These are phyloP conservation scores for Acanthurus leucopareius DNA, from an alignment of 2,797 vertebrate species.

Conservation along the genomic window DNA sequence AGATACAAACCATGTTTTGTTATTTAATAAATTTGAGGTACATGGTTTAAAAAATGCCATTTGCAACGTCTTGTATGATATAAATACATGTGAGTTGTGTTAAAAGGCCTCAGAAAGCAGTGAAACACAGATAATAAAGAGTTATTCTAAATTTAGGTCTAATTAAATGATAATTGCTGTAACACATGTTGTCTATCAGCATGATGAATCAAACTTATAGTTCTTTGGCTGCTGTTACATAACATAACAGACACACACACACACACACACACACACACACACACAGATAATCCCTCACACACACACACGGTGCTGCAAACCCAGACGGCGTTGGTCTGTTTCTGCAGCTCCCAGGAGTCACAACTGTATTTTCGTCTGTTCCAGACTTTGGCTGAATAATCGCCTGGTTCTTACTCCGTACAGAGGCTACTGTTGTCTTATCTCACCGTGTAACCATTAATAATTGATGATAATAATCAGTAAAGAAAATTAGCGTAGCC, in stretches of 20 bases:
- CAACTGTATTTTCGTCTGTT: slow-evolving; percentile 48
- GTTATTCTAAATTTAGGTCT: not conserved
- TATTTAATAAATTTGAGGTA: too few relatives aligned
- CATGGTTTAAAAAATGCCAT: not conserved
- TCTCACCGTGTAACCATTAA: slow-evolving; percentile 76
- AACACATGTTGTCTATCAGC: not conserved
- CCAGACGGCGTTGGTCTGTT: slow-evolving; percentile 55
- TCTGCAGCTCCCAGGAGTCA: slow-evolving; percentile 51
- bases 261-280: not conserved
- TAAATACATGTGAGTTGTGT: not conserved
- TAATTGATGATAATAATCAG: slow-evolving; percentile 83
- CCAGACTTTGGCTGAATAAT: slow-evolving; percentile 48
- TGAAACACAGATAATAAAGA: not conserved
- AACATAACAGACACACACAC: slow-evolving; percentile 8
- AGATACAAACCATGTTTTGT: not conserved
- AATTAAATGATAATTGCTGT: not conserved
- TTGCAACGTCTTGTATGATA: not conserved
- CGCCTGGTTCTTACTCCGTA: slow-evolving; percentile 51
- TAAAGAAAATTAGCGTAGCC: slow-evolving; percentile 72
- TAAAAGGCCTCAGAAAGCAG: too few relatives aligned
- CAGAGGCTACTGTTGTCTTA: slow-evolving; percentile 69
- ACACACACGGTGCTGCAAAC: slow-evolving; percentile 29
- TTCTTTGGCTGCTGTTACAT: slow-evolving; percentile 4
- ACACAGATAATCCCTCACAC: not conserved
- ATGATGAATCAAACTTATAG: slow-evolving; percentile 28